phyloP scores from a whole-genome alignment of 2,797 vertebrate genomes.

The Kryptolebias ocellatus region DNA sequence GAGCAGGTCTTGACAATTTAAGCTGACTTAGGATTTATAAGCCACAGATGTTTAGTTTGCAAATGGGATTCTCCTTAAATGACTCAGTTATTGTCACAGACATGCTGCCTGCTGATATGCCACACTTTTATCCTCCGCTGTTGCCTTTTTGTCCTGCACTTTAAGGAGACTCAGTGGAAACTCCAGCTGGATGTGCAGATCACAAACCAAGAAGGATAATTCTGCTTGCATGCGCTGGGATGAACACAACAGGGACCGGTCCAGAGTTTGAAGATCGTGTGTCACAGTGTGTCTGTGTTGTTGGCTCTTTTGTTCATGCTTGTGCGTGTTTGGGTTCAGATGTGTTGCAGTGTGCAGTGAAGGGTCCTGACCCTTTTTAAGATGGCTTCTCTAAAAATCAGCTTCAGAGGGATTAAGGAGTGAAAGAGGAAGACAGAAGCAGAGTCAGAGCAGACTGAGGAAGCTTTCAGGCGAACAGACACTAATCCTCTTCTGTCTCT shows the following conservation, averaged over 20 bases:
- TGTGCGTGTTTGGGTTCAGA: slow-evolving; percentile 36
- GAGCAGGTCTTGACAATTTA: background rate
- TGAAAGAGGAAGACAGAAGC: slow-evolving; percentile 58
- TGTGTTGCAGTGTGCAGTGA: slow-evolving; percentile 49
- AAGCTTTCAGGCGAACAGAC: slow-evolving; percentile 70
- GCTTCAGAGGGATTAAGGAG: slow-evolving; percentile 68
- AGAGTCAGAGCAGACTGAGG: slow-evolving; percentile 60
- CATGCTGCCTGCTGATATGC: slow-evolving; percentile 24
- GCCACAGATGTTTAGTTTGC: background rate
- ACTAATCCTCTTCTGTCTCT: slow-evolving; percentile 71
- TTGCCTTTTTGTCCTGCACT: slow-evolving; percentile 27
- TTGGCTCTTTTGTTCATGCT: slow-evolving; percentile 29
- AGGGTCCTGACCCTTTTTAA: slow-evolving; percentile 68
- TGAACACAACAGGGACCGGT: slow-evolving; percentile 39
- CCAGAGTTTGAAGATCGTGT: slow-evolving; percentile 18
- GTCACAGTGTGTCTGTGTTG: slow-evolving; percentile 20
- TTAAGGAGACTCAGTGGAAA: slow-evolving; percentile 36
- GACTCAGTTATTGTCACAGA: slow-evolving; percentile 4
- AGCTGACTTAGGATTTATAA: slow-evolving; percentile 1
- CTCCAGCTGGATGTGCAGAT: slow-evolving; percentile 39
- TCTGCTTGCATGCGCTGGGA: slow-evolving; percentile 37
- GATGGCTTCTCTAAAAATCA: slow-evolving; percentile 62
- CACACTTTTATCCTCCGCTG: slow-evolving; percentile 14
- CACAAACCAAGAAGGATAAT: slow-evolving; percentile 41
- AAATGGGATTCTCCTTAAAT: slow-evolving; percentile 14